Percentiles rank a stretch among this genome's conserved stretches.
phyloP scores from a whole-genome alignment of 2,888 invertebrate genomes.

The Perizoma affinitatum region DNA sequence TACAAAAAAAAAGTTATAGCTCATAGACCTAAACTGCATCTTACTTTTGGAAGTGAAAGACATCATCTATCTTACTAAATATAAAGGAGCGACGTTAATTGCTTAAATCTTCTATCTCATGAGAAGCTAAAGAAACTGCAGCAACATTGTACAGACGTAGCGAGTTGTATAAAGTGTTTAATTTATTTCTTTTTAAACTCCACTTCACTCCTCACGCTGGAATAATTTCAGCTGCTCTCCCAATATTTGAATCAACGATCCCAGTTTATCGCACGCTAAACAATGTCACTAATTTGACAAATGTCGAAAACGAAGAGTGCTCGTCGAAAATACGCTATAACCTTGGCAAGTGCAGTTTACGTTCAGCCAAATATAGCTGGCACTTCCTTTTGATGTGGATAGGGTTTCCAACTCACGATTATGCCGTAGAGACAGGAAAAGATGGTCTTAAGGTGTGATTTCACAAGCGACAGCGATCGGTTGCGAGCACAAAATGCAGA shows the following conservation, averaged over 20 bases:
- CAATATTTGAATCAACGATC: constrained; percentile 21
- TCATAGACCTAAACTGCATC: no score
- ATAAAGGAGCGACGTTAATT: no score
- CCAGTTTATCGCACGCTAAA: constrained; percentile 23
- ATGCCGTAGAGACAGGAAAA: constrained; percentile 1
- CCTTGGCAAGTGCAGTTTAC: constrained; percentile 56
- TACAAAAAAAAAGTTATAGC: no score
- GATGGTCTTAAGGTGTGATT: not conserved
- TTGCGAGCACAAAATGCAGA: no score
- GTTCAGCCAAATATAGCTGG: constrained; percentile 36
- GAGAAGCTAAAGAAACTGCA: no score
- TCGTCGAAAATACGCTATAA: constrained; percentile 43
- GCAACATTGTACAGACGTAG: no score
- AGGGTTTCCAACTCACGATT: constrained; percentile 1
- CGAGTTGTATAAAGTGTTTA: not conserved
- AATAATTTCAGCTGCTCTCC: constrained; percentile 10
- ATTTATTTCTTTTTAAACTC: constrained; percentile 6
- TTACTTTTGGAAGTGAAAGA: no score
- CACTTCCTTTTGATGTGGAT: constrained; percentile 41
- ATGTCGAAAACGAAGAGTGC: constrained; percentile 51
- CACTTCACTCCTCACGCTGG: constrained; percentile 6
- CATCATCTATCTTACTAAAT: no score
- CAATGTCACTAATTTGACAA: constrained; percentile 53
- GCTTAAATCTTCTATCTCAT: no score
- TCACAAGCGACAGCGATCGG: no score